Conservation (phyloP, 2,888 invertebrate genomes). For the Nesidiocoris tenuis region DNA sequence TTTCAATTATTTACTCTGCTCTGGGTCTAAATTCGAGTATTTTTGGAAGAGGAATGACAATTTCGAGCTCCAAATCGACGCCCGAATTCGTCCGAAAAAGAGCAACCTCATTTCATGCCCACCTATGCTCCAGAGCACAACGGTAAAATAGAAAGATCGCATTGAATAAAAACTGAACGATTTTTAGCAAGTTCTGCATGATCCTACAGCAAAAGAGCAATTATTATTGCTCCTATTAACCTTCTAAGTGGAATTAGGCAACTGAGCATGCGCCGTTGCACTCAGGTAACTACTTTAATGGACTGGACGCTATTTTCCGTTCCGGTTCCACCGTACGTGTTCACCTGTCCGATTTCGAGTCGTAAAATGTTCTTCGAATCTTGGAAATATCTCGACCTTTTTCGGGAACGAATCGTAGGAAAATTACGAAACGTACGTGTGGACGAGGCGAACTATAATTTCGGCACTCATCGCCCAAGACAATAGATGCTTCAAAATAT, state of each 20-base stretch:
- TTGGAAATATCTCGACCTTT: background rate
- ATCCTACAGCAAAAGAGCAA: background rate
- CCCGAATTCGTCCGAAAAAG: no score
- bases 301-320: background rate
- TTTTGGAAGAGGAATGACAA: no score
- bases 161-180: no score
- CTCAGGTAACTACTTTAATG: background rate
- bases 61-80: no score
- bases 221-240: background rate
- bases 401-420: background rate
- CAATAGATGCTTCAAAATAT: no score
- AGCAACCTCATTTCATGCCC: no score
- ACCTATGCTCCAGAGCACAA: no score
- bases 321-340: background rate
- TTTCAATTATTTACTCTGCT: no score
- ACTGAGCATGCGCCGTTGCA: background rate
- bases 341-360: background rate
- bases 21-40: no score
- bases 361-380: background rate
- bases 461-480: no score
- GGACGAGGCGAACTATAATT: background rate
- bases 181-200: background rate
- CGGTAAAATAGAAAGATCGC: no score
- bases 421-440: background rate
- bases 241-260: background rate